Evolutionary conservation across 2,113 vertebrate species (phyloP), one percentile per base, ranked within the genome.

Genomic region (Gopherus evgoodei): DNA sequence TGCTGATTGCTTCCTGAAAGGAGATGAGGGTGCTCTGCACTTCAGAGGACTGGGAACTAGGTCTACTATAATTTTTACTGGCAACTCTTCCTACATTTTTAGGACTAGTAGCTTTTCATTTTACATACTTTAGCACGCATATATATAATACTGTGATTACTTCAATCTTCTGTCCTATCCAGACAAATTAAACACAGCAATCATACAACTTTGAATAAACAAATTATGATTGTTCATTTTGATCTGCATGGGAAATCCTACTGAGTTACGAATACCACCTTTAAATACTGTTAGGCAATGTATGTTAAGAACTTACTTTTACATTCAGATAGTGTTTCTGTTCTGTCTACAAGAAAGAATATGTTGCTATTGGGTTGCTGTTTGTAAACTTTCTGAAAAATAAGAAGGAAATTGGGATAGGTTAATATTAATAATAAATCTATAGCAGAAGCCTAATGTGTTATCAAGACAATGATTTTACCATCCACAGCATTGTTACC

Each of bases 321-420:
- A 95, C 98, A 98, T 50, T 98, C 97, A 92, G 98, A 98, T 5
- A 99, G 97, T 0, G 98, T 98, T 96, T 99, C 98, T 38, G 94
- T 93, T 98, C 98, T 97, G 97, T 99, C 99, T 50, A 96, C 98
- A 65, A 99, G 97, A 95, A 99, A 99, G 98, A 99, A 99, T 76
- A 99, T 98, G 96, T 99, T 99, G 97, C 99, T 99, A 75, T 99
- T 99, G 54, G 98, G 98, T 80, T 99, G 99, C 91, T 99, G 99
- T 79, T 96, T 98, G 93, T 99, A 99, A 31, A 99, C 99, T 92
- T 97, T 99, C 99, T 99, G 97, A 86, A 98, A 98, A 96, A 97
- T 25, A 95, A 91, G 96, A 96, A 0, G 35, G 95, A 95, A 0
- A 0, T 24, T 72, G 13, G n/a, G 12, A 83, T 56, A 86, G 75